These are phyloP conservation scores for Geothlypis trichas DNA, from an alignment of 2,113 vertebrate species.

Conservation along the genomic window DNA sequence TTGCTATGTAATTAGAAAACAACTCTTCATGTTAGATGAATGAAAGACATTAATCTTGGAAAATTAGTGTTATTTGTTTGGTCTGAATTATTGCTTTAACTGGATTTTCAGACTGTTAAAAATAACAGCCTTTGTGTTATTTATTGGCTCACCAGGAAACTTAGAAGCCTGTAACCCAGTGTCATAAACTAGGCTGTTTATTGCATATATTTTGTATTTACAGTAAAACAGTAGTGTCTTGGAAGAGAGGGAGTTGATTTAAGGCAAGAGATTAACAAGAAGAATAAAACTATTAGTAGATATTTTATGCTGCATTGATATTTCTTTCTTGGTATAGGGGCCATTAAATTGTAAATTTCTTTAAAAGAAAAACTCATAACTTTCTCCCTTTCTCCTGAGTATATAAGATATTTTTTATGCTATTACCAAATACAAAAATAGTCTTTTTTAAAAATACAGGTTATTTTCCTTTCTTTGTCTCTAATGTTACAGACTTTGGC, in stretches of 20 bases:
- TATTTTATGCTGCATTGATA: background rate
- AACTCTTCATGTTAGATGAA: background rate
- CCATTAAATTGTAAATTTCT: constrained; percentile 10
- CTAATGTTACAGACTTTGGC: background rate
- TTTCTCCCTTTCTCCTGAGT: background rate
- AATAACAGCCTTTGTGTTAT: background rate
- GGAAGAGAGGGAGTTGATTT: constrained; percentile 1
- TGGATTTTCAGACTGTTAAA: background rate
- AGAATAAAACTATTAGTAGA: background rate
- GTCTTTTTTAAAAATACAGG: background rate
- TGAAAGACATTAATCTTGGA: background rate
- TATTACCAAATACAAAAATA: background rate
- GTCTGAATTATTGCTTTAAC: background rate
- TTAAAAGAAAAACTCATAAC: background rate
- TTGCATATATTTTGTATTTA: background rate
- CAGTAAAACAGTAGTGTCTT: background rate
- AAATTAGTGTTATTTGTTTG: background rate
- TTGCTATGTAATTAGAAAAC: background rate
- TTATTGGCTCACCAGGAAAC: background rate
- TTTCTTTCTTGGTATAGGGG: background rate
- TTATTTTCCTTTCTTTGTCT: background rate
- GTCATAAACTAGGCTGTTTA: background rate
- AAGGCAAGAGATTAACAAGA: background rate
- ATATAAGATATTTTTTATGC: background rate
- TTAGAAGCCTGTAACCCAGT: background rate